These are phyloP conservation scores for Pyrgilauda ruficollis DNA, from an alignment of 2,113 vertebrate species.

Conservation along the genomic window DNA sequence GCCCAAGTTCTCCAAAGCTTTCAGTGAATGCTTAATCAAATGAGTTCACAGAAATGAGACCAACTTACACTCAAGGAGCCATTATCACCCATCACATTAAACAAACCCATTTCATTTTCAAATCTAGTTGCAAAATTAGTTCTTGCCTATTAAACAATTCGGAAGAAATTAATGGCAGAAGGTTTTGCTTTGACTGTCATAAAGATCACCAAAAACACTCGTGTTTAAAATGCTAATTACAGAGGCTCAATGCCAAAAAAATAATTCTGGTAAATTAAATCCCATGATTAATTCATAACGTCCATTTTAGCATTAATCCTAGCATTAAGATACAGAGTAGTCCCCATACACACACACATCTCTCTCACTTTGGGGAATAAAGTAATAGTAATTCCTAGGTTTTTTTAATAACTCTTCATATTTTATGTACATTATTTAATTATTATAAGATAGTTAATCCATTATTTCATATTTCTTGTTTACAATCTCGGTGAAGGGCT, in stretches of 20 bases:
- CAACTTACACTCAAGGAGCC: neutral
- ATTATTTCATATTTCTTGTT: neutral
- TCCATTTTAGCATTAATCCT: conserved; percentile 63
- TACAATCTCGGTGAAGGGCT: neutral
- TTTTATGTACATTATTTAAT: conserved; percentile 11
- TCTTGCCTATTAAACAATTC: conserved; percentile 54
- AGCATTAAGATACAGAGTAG: conserved; percentile 47
- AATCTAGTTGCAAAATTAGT: conserved; percentile 46
- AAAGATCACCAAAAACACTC: conserved; percentile 53
- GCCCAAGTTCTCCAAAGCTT: neutral
- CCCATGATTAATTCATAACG: conserved; percentile 63
- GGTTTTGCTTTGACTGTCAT: conserved; percentile 52
- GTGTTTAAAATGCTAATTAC: conserved; percentile 64
- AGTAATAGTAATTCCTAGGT: conserved; percentile 16
- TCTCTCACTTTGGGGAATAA: conserved; percentile 31
- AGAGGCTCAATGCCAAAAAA: conserved; percentile 62
- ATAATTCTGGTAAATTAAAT: conserved; percentile 66
- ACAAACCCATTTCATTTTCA: conserved; percentile 51
- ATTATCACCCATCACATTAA: conserved; percentile 40
- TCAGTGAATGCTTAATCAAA: neutral
- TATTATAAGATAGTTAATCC: conserved; percentile 12
- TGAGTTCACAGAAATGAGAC: neutral
- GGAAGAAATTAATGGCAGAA: conserved; percentile 55
- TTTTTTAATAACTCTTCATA: conserved; percentile 11
- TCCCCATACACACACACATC: neutral